These are phyloP conservation scores for Aplochiton taeniatus DNA, from an alignment of 2,797 vertebrate genomes.

Conservation along the genomic window DNA sequence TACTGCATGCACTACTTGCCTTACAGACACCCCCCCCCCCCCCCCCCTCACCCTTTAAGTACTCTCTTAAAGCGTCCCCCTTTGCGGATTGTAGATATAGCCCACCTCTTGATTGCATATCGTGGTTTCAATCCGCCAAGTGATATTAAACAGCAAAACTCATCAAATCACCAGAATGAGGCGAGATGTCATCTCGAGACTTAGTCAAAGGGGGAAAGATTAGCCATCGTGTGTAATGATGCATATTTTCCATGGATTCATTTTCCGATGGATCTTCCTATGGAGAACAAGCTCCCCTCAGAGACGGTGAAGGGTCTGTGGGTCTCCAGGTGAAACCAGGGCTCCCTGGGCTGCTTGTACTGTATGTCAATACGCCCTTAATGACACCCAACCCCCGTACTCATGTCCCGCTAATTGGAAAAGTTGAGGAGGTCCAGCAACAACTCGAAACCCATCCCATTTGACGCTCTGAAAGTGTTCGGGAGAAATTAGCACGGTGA, in stretches of 20 bases:
- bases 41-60: too few species aligned
- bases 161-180: constrained; percentile 38
- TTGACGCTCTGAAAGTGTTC: constrained; percentile 33
- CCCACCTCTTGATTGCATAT: constrained; percentile 5
- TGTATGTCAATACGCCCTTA: constrained; percentile 60
- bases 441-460: constrained; percentile 53
- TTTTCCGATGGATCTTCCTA: constrained; percentile 45
- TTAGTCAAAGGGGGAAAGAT: constrained; percentile 22
- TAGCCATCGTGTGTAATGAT: constrained; percentile 32
- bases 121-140: constrained; percentile 1
- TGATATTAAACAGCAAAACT: constrained; percentile 4
- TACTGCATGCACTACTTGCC: background rate
- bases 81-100: background rate
- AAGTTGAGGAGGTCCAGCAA: constrained; percentile 60
- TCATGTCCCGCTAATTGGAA: constrained; percentile 69
- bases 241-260: constrained; percentile 48
- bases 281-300: constrained; percentile 34
- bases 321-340: constrained; percentile 40
- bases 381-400: constrained; percentile 60
- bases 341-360: constrained; percentile 50
- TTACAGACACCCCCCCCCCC: too few species aligned
- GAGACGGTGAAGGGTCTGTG: constrained; percentile 28
- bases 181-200: constrained; percentile 24
- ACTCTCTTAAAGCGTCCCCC: constrained; percentile 7
- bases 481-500: constrained; percentile 57